Percentiles rank a stretch among this genome's conserved stretches.
Conservation (phyloP, 2,888 invertebrate genomes). For the Uropetala carovei region DNA sequence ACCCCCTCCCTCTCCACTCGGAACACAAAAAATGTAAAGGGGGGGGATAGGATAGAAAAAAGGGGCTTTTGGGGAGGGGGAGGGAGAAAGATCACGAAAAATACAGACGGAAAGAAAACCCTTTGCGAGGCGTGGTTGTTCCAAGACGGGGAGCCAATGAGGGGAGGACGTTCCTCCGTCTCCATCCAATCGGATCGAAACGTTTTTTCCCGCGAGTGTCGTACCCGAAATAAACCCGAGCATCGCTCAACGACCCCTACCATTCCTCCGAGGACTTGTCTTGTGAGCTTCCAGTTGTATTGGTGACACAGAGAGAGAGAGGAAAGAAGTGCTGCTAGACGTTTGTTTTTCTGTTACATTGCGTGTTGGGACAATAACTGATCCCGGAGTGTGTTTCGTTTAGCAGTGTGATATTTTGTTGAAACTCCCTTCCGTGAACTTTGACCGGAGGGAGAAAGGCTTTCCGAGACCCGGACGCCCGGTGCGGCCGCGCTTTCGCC, state of each 20-base stretch:
- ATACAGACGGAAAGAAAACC: slow-evolving; percentile 33
- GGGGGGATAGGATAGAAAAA: neutral
- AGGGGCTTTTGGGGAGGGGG: neutral
- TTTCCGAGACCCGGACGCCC: neutral
- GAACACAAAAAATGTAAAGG: slow-evolving; percentile 23
- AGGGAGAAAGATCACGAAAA: slow-evolving; percentile 24
- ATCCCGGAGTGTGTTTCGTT: neutral
- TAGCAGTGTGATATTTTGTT: neutral
- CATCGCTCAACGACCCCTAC: slow-evolving; percentile 6
- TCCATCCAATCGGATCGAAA: slow-evolving; percentile 17
- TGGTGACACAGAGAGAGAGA: neutral
- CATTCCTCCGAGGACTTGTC: slow-evolving; percentile 48
- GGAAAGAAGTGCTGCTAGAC: neutral
- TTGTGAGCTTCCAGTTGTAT: neutral
- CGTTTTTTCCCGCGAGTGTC: slow-evolving; percentile 35
- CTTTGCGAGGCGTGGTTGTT: slow-evolving; percentile 59
- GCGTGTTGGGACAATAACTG: neutral
- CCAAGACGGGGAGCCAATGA: slow-evolving; percentile 51
- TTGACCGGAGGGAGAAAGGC: neutral
- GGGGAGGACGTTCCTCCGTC: neutral
- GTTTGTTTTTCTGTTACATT: neutral
- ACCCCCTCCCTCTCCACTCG: too few relatives aligned
- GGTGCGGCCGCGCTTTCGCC: neutral
- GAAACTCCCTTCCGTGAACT: neutral
- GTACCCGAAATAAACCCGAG: slow-evolving; percentile 53